phyloP scores from a whole-genome alignment of 2,797 vertebrate species.

The Phalanger gymnotis region DNA sequence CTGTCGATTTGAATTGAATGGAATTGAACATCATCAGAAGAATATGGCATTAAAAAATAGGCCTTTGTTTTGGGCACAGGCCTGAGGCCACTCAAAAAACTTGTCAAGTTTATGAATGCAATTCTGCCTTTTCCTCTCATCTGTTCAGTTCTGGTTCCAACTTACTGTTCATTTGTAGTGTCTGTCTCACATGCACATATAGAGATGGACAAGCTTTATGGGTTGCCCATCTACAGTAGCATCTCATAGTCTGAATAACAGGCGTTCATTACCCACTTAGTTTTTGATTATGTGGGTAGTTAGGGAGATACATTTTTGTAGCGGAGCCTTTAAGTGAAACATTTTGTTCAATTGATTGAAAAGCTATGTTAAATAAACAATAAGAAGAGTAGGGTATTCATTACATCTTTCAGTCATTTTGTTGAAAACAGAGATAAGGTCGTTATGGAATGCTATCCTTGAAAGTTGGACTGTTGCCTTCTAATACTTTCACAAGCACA shows the following conservation, averaged over 20 bases:
- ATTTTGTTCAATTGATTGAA: background rate
- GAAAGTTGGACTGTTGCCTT: background rate
- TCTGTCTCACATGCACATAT: background rate
- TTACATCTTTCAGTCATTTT: background rate
- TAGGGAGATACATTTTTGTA: background rate
- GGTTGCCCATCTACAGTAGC: background rate
- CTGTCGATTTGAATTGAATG: background rate
- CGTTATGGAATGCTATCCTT: background rate
- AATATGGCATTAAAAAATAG: background rate
- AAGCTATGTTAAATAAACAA: background rate
- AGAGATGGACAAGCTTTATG: background rate
- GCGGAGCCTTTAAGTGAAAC: background rate
- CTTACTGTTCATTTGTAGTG: background rate
- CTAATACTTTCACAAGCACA: background rate
- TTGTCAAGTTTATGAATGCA: background rate
- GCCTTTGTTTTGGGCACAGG: background rate
- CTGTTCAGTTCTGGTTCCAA: background rate
- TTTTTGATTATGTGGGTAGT: background rate
- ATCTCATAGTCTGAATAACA: too few relatives aligned
- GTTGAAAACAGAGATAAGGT: background rate
- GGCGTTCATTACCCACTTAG: background rate
- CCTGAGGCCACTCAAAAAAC: background rate
- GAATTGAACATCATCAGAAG: background rate
- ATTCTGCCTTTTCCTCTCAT: background rate
- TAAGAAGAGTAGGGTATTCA: background rate